Percentiles rank a stretch among this genome's conserved stretches.
These are phyloP conservation scores for Epirrhoe alternata DNA, from an alignment of 2,888 invertebrate genomes.

Conservation along the genomic window DNA sequence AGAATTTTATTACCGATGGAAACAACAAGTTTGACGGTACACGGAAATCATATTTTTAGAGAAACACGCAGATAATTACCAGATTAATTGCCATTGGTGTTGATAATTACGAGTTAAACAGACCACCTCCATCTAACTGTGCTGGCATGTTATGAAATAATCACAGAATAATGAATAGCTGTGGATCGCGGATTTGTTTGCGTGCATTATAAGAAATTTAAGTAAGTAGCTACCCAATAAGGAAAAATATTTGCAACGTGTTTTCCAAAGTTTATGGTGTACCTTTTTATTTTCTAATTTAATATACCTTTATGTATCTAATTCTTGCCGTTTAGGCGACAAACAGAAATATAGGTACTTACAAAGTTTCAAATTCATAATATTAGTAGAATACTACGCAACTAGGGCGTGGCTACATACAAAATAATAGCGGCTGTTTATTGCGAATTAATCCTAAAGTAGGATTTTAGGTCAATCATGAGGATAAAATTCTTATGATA, in stretches of 20 bases:
- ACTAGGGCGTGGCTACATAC: slow-evolving; percentile 3
- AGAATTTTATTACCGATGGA: background rate
- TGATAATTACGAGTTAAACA: slow-evolving; percentile 8
- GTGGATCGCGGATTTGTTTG: no score
- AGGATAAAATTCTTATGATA: slow-evolving; percentile 5
- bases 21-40: slow-evolving; percentile 5
- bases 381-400: slow-evolving; percentile 7
- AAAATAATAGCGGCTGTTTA: slow-evolving; percentile 9
- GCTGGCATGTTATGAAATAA: background rate
- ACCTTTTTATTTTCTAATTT: no score
- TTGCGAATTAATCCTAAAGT: slow-evolving; percentile 15
- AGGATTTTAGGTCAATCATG: slow-evolving; percentile 14
- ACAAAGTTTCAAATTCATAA: no score
- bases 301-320: no score
- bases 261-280: no score
- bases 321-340: no score
- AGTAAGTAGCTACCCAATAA: no score
- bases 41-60: slow-evolving; percentile 8
- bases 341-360: no score
- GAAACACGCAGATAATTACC: background rate
- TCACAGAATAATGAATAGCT: background rate
- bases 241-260: no score
- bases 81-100: slow-evolving; percentile 1
- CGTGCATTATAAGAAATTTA: no score
- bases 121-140: background rate